Evolutionary conservation across 2,113 vertebrate genomes (phyloP).

Genomic region (Heliornis fulica): DNA sequence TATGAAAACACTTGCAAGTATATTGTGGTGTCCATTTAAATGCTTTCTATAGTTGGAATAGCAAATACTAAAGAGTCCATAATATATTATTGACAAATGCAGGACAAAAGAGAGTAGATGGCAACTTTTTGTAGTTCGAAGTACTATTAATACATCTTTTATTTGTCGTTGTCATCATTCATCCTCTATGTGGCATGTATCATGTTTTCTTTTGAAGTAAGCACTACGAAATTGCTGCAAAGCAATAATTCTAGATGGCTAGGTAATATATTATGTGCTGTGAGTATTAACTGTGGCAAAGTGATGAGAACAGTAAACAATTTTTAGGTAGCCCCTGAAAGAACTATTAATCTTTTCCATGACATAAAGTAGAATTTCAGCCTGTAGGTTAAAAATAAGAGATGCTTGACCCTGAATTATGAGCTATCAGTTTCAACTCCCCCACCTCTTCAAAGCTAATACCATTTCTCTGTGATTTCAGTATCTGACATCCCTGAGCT

Average conservation of each 20-base stretch:
- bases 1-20: not conserved
- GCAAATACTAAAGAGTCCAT: not conserved
- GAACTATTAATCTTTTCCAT: constrained; percentile 45
- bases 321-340: constrained; percentile 46
- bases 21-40: not conserved
- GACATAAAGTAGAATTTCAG: constrained; percentile 45
- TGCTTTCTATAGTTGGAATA: not conserved
- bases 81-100: not conserved
- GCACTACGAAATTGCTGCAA: constrained; percentile 31
- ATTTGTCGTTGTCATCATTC: constrained; percentile 10
- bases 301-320: constrained; percentile 60
- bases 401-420: constrained; percentile 37
- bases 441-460: constrained; percentile 3
- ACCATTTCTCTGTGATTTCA: not conserved
- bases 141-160: constrained; percentile 10
- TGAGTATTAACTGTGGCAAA: constrained; percentile 57
- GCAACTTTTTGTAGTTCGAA: not conserved
- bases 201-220: constrained; percentile 58
- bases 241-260: constrained; percentile 57
- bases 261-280: constrained; percentile 55
- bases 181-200: constrained; percentile 20
- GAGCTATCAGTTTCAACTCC: constrained; percentile 14
- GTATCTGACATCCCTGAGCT: not conserved
- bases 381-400: constrained; percentile 25
- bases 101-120: not conserved